These are phyloP conservation scores for Psilanteris sp. DNA, from an alignment of 1,140 invertebrate genomes.

Conservation along the genomic window DNA sequence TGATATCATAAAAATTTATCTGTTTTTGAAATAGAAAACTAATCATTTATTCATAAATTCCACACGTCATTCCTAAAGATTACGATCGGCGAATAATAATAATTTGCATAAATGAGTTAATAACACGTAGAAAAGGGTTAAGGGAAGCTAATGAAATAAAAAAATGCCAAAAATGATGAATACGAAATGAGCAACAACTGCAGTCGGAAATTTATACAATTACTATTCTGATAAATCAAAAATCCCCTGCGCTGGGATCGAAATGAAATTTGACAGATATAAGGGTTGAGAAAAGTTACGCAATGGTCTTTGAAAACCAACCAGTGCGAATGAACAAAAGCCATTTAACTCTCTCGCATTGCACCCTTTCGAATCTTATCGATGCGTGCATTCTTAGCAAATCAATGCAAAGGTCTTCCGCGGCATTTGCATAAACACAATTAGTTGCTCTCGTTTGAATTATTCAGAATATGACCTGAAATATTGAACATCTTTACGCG, in stretches of 20 bases:
- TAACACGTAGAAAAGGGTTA: conserved; percentile 26
- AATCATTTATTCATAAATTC: conserved; percentile 47
- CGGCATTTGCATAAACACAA: conserved; percentile 77
- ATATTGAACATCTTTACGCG: conserved; percentile 55
- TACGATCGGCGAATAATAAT: conserved; percentile 22
- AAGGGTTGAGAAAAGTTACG: conserved; percentile 26
- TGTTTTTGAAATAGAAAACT: conserved; percentile 2
- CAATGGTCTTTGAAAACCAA: conserved; percentile 39
- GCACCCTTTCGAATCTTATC: conserved; percentile 70
- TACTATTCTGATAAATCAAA: conserved; percentile 51
- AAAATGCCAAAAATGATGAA: conserved; percentile 45
- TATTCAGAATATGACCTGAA: conserved; percentile 73
- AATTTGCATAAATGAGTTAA: conserved; percentile 50
- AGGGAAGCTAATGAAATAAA: conserved; percentile 34
- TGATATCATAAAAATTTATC: not conserved
- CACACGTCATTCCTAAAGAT: conserved; percentile 17
- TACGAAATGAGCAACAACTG: conserved; percentile 41
- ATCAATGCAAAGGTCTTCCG: conserved; percentile 64
- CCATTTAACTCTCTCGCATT: conserved; percentile 42
- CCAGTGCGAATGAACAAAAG: conserved; percentile 52
- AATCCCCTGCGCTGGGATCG: conserved; percentile 18
- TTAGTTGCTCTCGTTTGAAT: conserved; percentile 77
- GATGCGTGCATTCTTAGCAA: conserved; percentile 73
- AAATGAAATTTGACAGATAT: conserved; percentile 41
- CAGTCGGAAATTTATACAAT: conserved; percentile 55